Percentiles rank a stretch among this genome's conserved stretches.
These are phyloP conservation scores for Dendropsophus ebraccatus DNA, from an alignment of 2,113 vertebrate genomes.

Conservation along the genomic window DNA sequence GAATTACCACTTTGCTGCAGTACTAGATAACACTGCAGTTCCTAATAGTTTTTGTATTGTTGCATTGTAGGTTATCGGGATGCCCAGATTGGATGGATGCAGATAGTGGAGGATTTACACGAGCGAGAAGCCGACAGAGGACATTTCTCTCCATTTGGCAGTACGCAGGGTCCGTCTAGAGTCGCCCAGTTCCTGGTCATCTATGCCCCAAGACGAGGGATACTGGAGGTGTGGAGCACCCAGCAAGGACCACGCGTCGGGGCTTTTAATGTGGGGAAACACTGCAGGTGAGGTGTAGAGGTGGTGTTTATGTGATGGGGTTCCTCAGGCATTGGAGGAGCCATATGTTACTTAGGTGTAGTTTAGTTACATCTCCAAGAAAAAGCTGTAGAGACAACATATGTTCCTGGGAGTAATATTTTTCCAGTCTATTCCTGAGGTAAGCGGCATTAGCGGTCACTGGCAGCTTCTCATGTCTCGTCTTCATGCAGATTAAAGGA, in stretches of 20 bases:
- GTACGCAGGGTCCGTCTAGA: conserved; percentile 77
- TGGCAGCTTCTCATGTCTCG: no score
- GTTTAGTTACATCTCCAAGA: no score
- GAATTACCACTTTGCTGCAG: neutral
- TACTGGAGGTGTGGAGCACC: conserved; percentile 95
- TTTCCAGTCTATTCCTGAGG: no score
- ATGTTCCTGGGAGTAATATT: no score
- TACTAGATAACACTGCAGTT: neutral
- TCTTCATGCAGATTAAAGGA: no score
- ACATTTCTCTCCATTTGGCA: conserved; percentile 74
- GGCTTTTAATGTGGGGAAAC: conserved; percentile 95
- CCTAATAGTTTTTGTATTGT: neutral
- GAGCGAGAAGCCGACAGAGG: conserved; percentile 81
- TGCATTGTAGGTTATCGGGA: conserved; percentile 87
- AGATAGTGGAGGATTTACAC: conserved; percentile 86
- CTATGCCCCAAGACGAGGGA: conserved; percentile 91
- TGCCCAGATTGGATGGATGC: conserved; percentile 93
- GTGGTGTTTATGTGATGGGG: neutral
- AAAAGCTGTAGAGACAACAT: no score
- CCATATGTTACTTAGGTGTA: no score
- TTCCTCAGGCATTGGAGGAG: no score
- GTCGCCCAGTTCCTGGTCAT: conserved; percentile 94
- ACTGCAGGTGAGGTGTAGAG: conserved; percentile 82
- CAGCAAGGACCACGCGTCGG: conserved; percentile 94
- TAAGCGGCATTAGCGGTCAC: no score